phyloP scores from a whole-genome alignment of 2,797 vertebrate genomes.

The Peromyscus nudipes region DNA sequence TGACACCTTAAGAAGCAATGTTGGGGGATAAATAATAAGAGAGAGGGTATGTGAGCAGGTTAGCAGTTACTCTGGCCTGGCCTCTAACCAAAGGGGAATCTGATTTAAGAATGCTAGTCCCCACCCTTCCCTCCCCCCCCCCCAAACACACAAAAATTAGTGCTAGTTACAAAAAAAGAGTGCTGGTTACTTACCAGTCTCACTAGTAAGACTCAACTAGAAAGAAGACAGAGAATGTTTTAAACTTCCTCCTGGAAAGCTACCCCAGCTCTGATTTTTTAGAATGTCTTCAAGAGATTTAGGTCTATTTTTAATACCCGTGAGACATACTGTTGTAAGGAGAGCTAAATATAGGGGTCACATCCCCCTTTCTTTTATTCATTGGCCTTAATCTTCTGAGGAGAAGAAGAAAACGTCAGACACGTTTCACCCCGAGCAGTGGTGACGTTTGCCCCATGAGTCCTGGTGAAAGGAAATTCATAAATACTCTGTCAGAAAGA shows the following conservation, averaged over 20 bases:
- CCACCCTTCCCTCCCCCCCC: too few species aligned
- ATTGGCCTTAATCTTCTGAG: conserved; percentile 79
- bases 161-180: background rate
- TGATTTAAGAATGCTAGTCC: background rate
- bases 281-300: conserved; percentile 82
- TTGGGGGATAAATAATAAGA: background rate
- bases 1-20: background rate
- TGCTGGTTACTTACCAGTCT: conserved; percentile 55
- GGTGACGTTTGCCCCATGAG: conserved; percentile 84
- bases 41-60: background rate
- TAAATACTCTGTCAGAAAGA: conserved; percentile 80
- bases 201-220: background rate
- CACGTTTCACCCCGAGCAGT: conserved; percentile 71
- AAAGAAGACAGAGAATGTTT: conserved; percentile 67
- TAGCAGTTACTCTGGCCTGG: background rate
- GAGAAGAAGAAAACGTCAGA: conserved; percentile 13
- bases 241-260: conserved; percentile 78
- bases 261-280: conserved; percentile 73
- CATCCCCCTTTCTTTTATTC: conserved; percentile 75
- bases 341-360: conserved; percentile 78
- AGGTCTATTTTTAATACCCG: conserved; percentile 82
- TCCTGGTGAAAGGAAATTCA: conserved; percentile 77
- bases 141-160: background rate
- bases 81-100: background rate
- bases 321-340: conserved; percentile 79